These are phyloP conservation scores for Nesospiza acunhae DNA, from an alignment of 2,113 vertebrate species.

Conservation along the genomic window DNA sequence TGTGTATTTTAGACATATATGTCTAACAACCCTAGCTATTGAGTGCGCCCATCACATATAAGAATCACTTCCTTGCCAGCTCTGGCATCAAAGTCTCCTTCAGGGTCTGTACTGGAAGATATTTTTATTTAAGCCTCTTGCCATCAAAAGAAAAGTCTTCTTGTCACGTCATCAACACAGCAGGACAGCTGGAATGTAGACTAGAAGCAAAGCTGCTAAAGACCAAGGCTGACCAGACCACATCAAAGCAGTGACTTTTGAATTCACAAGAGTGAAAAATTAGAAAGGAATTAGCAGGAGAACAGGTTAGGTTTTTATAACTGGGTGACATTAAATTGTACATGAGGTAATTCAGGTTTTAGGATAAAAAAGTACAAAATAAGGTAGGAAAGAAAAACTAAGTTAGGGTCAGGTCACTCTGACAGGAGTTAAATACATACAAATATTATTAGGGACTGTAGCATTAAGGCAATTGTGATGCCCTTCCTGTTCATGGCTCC, in stretches of 20 bases:
- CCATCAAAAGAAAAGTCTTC: neutral
- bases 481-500: neutral
- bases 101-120: neutral
- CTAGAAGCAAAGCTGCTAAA: neutral
- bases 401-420: neutral
- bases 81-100: neutral
- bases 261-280: neutral
- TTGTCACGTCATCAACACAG: neutral
- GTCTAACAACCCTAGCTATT: neutral
- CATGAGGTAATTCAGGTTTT: neutral
- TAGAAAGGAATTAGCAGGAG: neutral
- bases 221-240: neutral
- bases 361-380: neutral
- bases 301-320: neutral
- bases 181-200: neutral
- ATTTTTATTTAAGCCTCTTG: neutral
- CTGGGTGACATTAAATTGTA: neutral
- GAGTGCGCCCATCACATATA: neutral
- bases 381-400: neutral
- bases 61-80: neutral
- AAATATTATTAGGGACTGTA: rapidly evolving
- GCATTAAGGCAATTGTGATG: neutral
- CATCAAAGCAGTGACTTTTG: neutral
- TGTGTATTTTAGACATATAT: neutral
- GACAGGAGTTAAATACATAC: neutral